phyloP scores from a whole-genome alignment of 2,888 invertebrate species.

The Platycheirus albimanus region DNA sequence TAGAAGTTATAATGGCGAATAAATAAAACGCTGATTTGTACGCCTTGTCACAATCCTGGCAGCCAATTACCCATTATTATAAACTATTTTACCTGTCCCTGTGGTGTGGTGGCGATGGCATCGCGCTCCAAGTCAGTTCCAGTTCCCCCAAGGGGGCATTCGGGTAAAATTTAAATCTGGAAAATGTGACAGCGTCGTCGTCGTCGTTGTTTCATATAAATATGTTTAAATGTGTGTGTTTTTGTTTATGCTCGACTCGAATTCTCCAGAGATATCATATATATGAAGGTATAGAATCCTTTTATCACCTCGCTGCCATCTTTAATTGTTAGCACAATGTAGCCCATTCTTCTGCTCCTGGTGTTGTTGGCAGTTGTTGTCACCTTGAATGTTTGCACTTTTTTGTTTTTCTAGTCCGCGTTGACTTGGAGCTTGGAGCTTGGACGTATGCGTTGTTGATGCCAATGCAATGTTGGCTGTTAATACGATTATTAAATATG shows the following conservation, averaged over 20 bases:
- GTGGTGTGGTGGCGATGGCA: slow-evolving; percentile 38
- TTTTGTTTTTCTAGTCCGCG: not conserved
- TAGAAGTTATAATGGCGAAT: slow-evolving; percentile 34
- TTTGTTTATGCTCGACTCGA: slow-evolving; percentile 42
- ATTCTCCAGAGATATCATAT: slow-evolving; percentile 42
- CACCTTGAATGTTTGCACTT: slow-evolving; percentile 61
- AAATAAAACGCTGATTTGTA: slow-evolving; percentile 66
- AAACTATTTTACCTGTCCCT: slow-evolving; percentile 65
- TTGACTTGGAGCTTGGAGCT: not conserved
- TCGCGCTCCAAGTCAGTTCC: slow-evolving; percentile 33
- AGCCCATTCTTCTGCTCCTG: slow-evolving; percentile 54
- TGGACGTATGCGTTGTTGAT: not conserved
- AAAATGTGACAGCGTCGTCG: slow-evolving; percentile 48
- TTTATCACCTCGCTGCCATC: slow-evolving; percentile 71
- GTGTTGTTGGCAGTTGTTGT: slow-evolving; percentile 65
- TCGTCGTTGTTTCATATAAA: too few relatives aligned
- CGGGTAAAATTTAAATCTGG: slow-evolving; percentile 65
- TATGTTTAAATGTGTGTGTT: slow-evolving; percentile 1
- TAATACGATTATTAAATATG: slow-evolving; percentile 73
- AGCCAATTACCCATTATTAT: slow-evolving; percentile 71
- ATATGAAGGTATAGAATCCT: slow-evolving; percentile 69
- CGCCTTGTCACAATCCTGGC: slow-evolving; percentile 47
- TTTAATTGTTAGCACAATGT: slow-evolving; percentile 72
- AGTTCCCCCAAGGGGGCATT: slow-evolving; percentile 47
- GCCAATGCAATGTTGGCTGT: slow-evolving; percentile 37